phyloP scores from a whole-genome alignment of 2,888 invertebrate genomes.

The Alloscopus bannaensis region DNA sequence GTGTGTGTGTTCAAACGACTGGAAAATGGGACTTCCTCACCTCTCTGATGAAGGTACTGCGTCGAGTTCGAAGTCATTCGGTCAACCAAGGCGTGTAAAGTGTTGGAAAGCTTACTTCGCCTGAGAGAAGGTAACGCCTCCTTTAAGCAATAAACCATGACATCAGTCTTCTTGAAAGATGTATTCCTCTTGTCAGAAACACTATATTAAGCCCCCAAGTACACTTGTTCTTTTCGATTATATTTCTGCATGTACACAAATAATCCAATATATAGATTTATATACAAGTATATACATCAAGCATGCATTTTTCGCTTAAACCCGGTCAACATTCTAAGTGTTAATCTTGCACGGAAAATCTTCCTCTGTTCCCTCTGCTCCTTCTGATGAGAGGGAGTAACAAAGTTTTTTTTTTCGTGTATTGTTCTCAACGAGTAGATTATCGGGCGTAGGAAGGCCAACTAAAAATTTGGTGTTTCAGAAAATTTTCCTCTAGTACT shows the following conservation, averaged over 20 bases:
- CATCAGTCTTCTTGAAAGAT: slow-evolving; percentile 17
- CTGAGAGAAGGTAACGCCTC: slow-evolving; percentile 70
- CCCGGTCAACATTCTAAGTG: slow-evolving; percentile 49
- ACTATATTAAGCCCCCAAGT: too few species aligned
- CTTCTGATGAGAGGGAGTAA: too few species aligned
- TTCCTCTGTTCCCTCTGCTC: too few species aligned
- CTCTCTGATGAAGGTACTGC: slow-evolving; percentile 66
- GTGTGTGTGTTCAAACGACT: too few species aligned
- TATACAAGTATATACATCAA: background rate
- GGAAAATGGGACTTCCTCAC: background rate
- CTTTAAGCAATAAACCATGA: slow-evolving; percentile 31
- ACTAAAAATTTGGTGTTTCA: background rate
- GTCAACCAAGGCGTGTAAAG: slow-evolving; percentile 70
- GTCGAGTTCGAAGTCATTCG: slow-evolving; percentile 72
- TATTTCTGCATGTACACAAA: too few species aligned
- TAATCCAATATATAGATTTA: background rate
- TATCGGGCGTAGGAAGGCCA: too few species aligned
- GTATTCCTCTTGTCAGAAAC: too few species aligned
- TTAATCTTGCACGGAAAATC: slow-evolving; percentile 32
- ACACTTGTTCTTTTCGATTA: too few species aligned
- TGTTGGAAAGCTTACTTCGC: slow-evolving; percentile 65
- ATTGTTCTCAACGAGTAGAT: too few species aligned
- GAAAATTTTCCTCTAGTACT: background rate
- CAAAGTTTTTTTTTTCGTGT: too few species aligned
- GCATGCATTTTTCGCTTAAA: slow-evolving; percentile 1